Evolutionary conservation across 2,113 vertebrate genomes (phyloP).

Genomic region (Laticauda colubrina): DNA sequence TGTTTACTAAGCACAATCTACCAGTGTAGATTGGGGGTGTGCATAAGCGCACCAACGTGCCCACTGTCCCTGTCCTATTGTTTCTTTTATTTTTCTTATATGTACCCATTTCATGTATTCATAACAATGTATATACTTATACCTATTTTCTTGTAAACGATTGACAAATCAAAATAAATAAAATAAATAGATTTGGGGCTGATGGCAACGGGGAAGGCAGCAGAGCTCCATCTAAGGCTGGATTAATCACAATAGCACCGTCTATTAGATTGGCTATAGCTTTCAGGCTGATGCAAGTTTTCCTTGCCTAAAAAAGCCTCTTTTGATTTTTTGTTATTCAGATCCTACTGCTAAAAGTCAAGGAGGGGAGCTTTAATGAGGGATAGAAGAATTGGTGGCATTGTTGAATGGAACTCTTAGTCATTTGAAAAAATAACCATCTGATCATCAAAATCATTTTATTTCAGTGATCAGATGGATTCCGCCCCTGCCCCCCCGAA

Average conservation of each 20-base stretch:
- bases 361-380: neutral
- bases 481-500: neutral
- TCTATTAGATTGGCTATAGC: neutral
- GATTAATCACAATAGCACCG: neutral
- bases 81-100: no score
- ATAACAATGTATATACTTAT: no score
- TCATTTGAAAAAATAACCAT: neutral
- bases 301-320: neutral
- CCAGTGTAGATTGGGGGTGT: neutral
- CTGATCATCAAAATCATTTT: neutral
- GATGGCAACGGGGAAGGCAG: neutral
- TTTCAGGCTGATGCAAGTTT: neutral
- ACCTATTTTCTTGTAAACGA: no score
- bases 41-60: no score
- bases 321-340: neutral
- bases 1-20: neutral
- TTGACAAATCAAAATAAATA: no score
- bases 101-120: no score
- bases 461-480: neutral
- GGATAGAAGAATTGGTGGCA: neutral
- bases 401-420: neutral
- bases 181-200: neutral
- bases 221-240: neutral
- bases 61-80: no score
- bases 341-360: neutral